Evolutionary conservation across 2,888 invertebrate species (phyloP), one percentile per base, ranked within the genome.

Genomic region (Syrphus vitripennis): DNA sequence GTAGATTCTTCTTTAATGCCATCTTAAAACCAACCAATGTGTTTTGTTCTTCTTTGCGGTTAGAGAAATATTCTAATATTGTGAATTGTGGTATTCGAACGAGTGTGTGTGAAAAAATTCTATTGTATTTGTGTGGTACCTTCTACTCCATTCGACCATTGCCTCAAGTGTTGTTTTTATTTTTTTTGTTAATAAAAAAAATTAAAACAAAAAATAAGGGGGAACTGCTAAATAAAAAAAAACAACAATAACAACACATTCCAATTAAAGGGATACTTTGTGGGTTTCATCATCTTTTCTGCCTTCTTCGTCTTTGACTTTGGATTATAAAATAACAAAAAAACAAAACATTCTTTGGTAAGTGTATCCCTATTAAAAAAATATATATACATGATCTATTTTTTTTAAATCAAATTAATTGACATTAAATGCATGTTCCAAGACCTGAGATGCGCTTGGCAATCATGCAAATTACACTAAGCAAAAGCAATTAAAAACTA

Each of bases 31-130:
- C 29, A n/a, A n/a, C n/a, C 24, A 31, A 40, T 24, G 26, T 45
- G 37, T 45, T 71, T 72, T 45, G 70, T 79, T 79, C 75, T 79
- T 71, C 67, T 40, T 84, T 61, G 81, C 84, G 84, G 84, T 84
- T 81, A 81, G 81, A 81, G 72, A 76, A 59, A 34, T 81, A 84
- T 84, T 84, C 84, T 84, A 84, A 84, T 65, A 65, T 80, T 77
- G 80, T 81, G 65, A 71, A 59, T 70, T 48, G n/a, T 12, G 19
- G n/a, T 40, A 19, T 31, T 42, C 42, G 53, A n/a, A n/a, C n/a
- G n/a, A 65, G 61, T 50, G 67, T 67, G 65, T 71, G 42, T 70
- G 63, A 37, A 40, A 24, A 78, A 48, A 40, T 61, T 65, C 65
- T 50, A 69, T 65, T 57, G 55, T 75, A 63, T 74, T 48, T 21